Evolutionary conservation across 1,140 invertebrate species (phyloP).

Genomic region (Trachymyrmex septentrionalis): DNA sequence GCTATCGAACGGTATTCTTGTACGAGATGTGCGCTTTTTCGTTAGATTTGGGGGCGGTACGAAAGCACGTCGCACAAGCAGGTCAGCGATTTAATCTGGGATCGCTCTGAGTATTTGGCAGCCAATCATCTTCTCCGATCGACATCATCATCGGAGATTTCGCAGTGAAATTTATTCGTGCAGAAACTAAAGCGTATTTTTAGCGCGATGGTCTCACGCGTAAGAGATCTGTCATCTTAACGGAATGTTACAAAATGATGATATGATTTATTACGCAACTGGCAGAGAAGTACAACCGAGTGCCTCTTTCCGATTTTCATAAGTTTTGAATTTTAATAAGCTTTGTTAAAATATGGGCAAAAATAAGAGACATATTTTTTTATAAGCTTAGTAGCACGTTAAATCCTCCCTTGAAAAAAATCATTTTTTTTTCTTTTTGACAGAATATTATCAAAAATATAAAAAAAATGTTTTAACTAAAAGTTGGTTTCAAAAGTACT

Average conservation of each 20-base stretch:
- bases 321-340: too few species aligned
- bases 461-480: too few species aligned
- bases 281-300: not conserved
- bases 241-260: not conserved
- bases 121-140: slow-evolving; percentile 65
- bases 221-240: not conserved
- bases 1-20: slow-evolving; percentile 56
- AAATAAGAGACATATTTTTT: too few species aligned
- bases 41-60: slow-evolving; percentile 46
- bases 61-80: slow-evolving; percentile 43
- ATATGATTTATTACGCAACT: not conserved
- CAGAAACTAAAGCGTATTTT: slow-evolving; percentile 48
- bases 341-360: too few species aligned
- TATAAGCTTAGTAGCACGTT: too few species aligned
- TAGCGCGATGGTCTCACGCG: not conserved
- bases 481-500: too few species aligned
- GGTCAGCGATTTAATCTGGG: slow-evolving; percentile 64
- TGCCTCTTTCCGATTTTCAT: too few species aligned
- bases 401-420: too few species aligned
- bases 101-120: slow-evolving; percentile 66
- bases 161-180: slow-evolving; percentile 49
- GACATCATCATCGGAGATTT: slow-evolving; percentile 44
- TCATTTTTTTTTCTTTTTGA: too few species aligned
- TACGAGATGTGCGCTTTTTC: slow-evolving; percentile 34
- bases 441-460: too few species aligned